phyloP scores from a whole-genome alignment of 1,140 invertebrate genomes.

The Episyrphus balteatus region DNA sequence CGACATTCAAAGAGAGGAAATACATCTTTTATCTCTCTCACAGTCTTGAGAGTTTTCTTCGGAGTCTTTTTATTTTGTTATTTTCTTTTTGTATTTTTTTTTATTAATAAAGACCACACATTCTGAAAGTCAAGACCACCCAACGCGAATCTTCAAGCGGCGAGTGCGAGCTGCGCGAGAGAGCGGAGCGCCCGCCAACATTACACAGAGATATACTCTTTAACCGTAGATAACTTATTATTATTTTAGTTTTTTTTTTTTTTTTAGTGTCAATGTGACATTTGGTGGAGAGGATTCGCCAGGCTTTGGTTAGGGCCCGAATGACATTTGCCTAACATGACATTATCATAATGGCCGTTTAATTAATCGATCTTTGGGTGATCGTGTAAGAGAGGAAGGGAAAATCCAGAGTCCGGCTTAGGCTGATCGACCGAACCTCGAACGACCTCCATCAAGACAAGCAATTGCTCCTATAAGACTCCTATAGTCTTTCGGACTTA shows the following conservation, averaged over 20 bases:
- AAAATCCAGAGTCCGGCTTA: too few relatives aligned
- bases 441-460: too few relatives aligned
- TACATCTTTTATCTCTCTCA: neutral
- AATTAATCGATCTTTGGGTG: too few relatives aligned
- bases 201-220: neutral
- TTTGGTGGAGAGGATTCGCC: neutral
- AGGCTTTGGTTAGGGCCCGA: neutral
- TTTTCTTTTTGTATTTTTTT: too few relatives aligned
- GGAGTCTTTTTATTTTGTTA: neutral
- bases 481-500: too few relatives aligned
- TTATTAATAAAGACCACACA: slow-evolving; percentile 5
- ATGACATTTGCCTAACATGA: neutral
- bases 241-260: neutral
- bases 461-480: too few relatives aligned
- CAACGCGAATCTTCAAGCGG: neutral
- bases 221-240: neutral
- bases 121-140: slow-evolving; percentile 2
- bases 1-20: slow-evolving; percentile 1
- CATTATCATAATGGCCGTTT: too few relatives aligned
- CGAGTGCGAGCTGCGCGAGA: neutral
- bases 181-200: too few relatives aligned
- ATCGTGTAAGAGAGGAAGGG: too few relatives aligned
- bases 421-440: too few relatives aligned
- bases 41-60: neutral
- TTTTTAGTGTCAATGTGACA: neutral